Base-by-base conservation (phyloP, 2,113 vertebrate genomes). In the Cyprinodon brontotheroides region DNA sequence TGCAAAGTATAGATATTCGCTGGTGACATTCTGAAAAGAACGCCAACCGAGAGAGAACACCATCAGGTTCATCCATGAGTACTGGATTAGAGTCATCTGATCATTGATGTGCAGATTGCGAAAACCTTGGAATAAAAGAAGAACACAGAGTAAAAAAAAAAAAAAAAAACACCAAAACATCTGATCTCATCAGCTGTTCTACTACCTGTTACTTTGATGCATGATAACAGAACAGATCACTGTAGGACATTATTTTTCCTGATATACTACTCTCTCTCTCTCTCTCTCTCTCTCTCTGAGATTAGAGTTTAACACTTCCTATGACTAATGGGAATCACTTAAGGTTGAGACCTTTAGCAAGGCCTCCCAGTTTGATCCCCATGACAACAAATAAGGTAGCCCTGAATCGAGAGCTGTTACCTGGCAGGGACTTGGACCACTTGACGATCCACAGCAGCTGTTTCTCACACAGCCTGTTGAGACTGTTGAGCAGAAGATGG, bases 81-180 rank as follows among this genome's bases (percentile, higher is more conserved):
- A 99, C 79, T 99, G 98, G 79, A 99, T 98, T n/a, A 99, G 96
- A 0, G 95, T 98, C 95, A 99, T 99, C 94, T 99, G 98, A 85
- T 99, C 98, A 17, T 93, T 96, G 1, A 99, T 98, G 85, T 99
- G 97, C 72, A 99, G 95, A 86, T 94, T 97, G 74, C 96, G 95
- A 91, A 99, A 99, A 68, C 98, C 98, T 99, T 15, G 12, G 53
- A 72, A 68, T 74, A 7, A 53, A 71, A 80, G 70, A 0, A 68
- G 68, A 53, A 57, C 11, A 0, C 9, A 5, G 1, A 12, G 17
- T 61, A 12, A 43, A 20, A 64, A 29, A 29, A 29, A 29, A 1
- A 29, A 29, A 29, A 1, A 29, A 29, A 14, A 47, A 61, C 20
- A 39, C 65, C 77, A 62, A 20, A 61, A 39, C 15, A 38, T 45